Evolutionary conservation across 2,888 invertebrate species (phyloP).

Genomic region (Drosophila colorata): DNA sequence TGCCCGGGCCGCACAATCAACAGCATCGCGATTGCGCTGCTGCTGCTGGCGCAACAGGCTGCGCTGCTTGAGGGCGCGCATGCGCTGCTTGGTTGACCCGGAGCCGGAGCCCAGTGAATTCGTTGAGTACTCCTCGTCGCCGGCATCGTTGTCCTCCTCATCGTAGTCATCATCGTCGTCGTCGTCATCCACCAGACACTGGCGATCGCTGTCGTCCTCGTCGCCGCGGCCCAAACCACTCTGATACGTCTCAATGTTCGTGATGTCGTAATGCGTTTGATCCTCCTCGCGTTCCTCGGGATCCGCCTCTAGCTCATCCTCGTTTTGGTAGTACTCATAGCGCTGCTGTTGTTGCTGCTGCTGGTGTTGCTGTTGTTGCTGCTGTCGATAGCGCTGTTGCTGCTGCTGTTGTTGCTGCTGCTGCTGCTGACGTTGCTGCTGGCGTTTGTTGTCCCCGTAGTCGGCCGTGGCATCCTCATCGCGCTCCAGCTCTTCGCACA

Average conservation of each 20-base stretch:
- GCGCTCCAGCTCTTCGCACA: conserved; percentile 83
- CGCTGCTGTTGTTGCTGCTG: conserved; percentile 71
- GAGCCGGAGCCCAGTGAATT: conserved; percentile 81
- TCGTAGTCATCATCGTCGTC: conserved; percentile 73
- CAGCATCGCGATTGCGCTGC: conserved; percentile 69
- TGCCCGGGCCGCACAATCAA: conserved; percentile 67
- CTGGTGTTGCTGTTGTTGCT: conserved; percentile 55
- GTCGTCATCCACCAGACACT: conserved; percentile 76
- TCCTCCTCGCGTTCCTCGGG: conserved; percentile 82
- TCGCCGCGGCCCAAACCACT: conserved; percentile 73
- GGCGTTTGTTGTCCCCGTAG: conserved; percentile 63
- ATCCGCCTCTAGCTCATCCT: conserved; percentile 71
- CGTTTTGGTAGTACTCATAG: conserved; percentile 80
- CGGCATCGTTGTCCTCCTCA: conserved; percentile 76
- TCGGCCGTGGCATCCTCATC: conserved; percentile 76
- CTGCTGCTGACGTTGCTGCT: conserved; percentile 65
- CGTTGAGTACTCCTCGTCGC: conserved; percentile 80
- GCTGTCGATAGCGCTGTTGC: conserved; percentile 47
- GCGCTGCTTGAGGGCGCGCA: conserved; percentile 81
- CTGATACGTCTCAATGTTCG: conserved; percentile 83
- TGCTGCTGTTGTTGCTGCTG: conserved; percentile 58
- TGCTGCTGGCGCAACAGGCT: conserved; percentile 65
- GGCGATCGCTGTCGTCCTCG: conserved; percentile 80
- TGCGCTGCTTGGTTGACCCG: conserved; percentile 76
- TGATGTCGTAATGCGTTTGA: conserved; percentile 83